Conservation (phyloP, 2,888 invertebrate genomes). For the Cheilosia variabilis region DNA sequence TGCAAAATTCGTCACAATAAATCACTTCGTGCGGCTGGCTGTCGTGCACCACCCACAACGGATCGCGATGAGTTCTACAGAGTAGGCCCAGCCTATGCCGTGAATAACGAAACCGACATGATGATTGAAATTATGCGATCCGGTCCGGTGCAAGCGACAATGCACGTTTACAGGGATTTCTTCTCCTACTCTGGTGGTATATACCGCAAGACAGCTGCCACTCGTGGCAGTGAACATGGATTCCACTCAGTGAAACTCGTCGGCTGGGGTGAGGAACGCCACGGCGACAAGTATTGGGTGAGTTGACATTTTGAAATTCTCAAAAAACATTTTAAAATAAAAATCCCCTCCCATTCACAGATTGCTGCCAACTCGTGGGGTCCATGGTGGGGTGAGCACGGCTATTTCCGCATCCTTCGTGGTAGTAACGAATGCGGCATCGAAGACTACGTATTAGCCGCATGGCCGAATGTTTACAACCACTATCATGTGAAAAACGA, state of each 20-base stretch:
- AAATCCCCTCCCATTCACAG: slow-evolving; percentile 84
- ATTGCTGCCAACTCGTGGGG: slow-evolving; percentile 98
- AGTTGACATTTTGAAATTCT: slow-evolving; percentile 79
- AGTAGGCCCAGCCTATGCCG: slow-evolving; percentile 90
- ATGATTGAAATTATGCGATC: slow-evolving; percentile 95
- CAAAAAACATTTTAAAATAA: slow-evolving; percentile 7
- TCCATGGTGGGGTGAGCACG: slow-evolving; percentile 94
- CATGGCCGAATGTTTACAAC: slow-evolving; percentile 85
- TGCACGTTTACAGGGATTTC: slow-evolving; percentile 96
- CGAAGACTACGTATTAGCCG: slow-evolving; percentile 93
- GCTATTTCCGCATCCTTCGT: slow-evolving; percentile 93
- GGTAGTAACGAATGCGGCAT: slow-evolving; percentile 95
- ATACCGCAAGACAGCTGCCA: slow-evolving; percentile 88
- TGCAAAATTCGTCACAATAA: slow-evolving; percentile 87
- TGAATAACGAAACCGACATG: slow-evolving; percentile 91
- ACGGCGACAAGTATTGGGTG: slow-evolving; percentile 92
- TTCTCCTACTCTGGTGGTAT: slow-evolving; percentile 94
- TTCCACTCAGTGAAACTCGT: slow-evolving; percentile 96
- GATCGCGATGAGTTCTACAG: slow-evolving; percentile 87
- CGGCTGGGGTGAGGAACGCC: slow-evolving; percentile 94
- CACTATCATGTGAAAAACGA: slow-evolving; percentile 76
- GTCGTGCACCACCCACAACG: slow-evolving; percentile 83
- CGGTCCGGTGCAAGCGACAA: slow-evolving; percentile 97
- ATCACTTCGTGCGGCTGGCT: slow-evolving; percentile 84
- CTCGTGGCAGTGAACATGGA: slow-evolving; percentile 86